Base-by-base conservation (phyloP, 2,888 invertebrate species). In the Xanthia togata region DNA sequence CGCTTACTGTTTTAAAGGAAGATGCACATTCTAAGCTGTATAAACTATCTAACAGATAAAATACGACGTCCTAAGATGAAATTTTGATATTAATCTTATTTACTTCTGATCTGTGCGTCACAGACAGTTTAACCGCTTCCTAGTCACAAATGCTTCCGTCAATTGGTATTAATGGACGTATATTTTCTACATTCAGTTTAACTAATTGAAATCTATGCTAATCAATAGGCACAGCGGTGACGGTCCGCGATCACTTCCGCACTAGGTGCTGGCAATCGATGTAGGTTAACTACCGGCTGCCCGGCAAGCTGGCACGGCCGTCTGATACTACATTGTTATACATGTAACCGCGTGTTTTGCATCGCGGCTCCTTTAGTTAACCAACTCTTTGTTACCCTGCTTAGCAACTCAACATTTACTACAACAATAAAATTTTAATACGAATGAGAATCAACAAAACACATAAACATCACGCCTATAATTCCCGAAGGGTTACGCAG, bases 261-360 rank as follows among this genome's bases (percentile, higher is more conserved):
- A 86, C 87, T 87, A 89, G 90, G 85, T 89, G 92, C 89, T 93
- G 93, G 90, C 93, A 92, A 76, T 85, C 85, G 85, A 94, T 91
- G 85, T 94, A 90, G 95, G 94, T 93, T 94, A 94, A 93, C 92
- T 90, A 62, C 71, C 79, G 60, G 17, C 60, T 79, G 91, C 89
- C 79, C 78, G 80, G 83, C 87, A 87, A 86, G 82, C 91, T 91
- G 91, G 89, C 91, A 90, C 88, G 87, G 87, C 86, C 89, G 87
- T 78, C 85, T 81, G 84, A 89, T 88, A 78, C 50, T 65, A 89
- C 91, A 89, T 84, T 89, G 87, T 89, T 84, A 78, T 80, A 71
- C 62, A 60, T 64, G 59, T 63, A 44, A 70, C 76, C 72, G 68
- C 76, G 79, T 82, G 77, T 84, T 76, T 73, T 60, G 59, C 35